Conservation (phyloP, 2,113 vertebrate species). For the Ceyx cyanopectus region DNA sequence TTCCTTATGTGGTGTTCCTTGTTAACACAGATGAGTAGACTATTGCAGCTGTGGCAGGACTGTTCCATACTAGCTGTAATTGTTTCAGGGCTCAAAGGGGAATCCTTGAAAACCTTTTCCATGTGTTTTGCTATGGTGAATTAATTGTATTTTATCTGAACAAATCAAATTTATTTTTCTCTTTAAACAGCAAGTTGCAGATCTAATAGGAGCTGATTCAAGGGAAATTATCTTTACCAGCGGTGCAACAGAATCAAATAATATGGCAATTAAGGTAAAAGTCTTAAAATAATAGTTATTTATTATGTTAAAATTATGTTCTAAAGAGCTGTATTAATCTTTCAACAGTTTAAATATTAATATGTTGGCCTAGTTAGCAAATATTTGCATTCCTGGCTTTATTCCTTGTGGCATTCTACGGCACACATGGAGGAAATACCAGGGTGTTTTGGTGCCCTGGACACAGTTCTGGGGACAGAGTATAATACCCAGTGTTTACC, state of each 20-base stretch:
- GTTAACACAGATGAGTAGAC: not conserved
- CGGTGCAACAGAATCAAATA: slow-evolving; percentile 97
- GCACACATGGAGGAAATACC: rapidly evolving
- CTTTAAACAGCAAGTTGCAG: slow-evolving; percentile 89
- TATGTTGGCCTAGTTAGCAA: not conserved
- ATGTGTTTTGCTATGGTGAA: not conserved
- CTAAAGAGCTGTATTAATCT: not conserved
- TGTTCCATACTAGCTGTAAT: not conserved
- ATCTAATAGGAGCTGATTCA: slow-evolving; percentile 91
- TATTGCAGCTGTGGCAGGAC: not conserved
- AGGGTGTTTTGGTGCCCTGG: not conserved
- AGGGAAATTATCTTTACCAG: slow-evolving; percentile 97
- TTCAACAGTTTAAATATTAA: not conserved
- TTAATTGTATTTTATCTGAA: not conserved
- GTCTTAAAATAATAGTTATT: not conserved
- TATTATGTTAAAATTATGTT: not conserved
- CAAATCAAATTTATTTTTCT: not conserved
- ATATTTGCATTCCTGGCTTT: not conserved
- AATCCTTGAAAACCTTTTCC: not conserved
- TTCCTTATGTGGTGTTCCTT: not conserved
- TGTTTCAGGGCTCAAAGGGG: rapidly evolving
- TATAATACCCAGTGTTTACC: not conserved
- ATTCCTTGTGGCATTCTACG: not conserved
- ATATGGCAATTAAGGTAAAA: slow-evolving; percentile 95
- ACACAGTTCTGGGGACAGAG: not conserved